phyloP scores from a whole-genome alignment of 1,140 invertebrate genomes.

The Geopemphigus sp. region DNA sequence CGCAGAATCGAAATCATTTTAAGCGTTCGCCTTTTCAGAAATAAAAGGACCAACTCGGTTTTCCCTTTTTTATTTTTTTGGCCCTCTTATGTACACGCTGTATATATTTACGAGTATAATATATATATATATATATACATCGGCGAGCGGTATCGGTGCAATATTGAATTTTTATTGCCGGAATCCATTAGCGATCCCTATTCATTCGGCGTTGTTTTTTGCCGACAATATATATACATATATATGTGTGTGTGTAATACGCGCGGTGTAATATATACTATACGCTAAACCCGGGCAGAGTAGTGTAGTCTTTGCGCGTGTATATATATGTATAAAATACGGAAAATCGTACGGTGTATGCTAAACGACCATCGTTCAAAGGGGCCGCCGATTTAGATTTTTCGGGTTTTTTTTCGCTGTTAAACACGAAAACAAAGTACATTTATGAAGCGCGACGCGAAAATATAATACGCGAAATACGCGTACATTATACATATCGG shows the following conservation, averaged over 20 bases:
- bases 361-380: constrained; percentile 34
- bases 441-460: constrained; percentile 43
- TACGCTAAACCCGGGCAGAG: not conserved
- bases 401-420: not conserved
- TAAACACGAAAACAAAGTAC: constrained; percentile 16
- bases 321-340: not conserved
- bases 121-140: too few species aligned
- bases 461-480: not conserved
- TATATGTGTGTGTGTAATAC: not conserved
- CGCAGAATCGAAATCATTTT: constrained; percentile 40
- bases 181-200: constrained; percentile 49
- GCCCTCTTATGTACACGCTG: not conserved
- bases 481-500: not conserved
- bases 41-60: constrained; percentile 36
- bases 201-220: constrained; percentile 47
- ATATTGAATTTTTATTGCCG: constrained; percentile 49
- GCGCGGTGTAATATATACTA: constrained; percentile 24
- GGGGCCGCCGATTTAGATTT: constrained; percentile 25
- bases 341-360: constrained; percentile 44
- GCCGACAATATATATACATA: too few species aligned
- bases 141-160: constrained; percentile 39
- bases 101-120: too few species aligned
- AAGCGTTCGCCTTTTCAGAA: constrained; percentile 32
- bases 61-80: constrained; percentile 38
- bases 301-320: not conserved